Evolutionary conservation across 2,888 invertebrate species (phyloP), one percentile per base, ranked within the genome.

Genomic region (Anoplius nigerrimus): DNA sequence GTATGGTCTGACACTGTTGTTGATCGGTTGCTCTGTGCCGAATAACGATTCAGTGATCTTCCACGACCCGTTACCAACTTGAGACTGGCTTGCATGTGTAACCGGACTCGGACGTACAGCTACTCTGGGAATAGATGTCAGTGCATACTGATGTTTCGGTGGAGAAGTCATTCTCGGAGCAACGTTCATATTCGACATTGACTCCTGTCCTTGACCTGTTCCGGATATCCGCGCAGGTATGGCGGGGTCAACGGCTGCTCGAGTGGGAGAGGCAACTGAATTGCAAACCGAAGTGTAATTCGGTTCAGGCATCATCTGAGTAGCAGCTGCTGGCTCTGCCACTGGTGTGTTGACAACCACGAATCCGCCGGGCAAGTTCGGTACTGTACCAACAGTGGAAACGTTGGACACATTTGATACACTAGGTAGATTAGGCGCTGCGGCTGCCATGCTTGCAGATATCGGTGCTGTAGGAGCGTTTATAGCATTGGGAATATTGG

Each of bases 401-500:
- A 58, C 46, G 22, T 46, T 58, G n/a, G 58, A 16, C 11, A 6
- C 63, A 22, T 45, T 80, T 4, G 84, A 78, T 48, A 84, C 77
- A 16, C 62, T 72, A 13, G 74, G 24, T 16, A 72, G 18, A 34
- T 18, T 64, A 2, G 74, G 42, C 11, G 74, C 72, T 2, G 58
- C 72, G 15, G 83, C 78, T 16, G 48, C n/a, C 18, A 48, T 48
- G 93, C 91, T 18, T 59, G 79, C 6, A 57, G 84, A 76, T 22
- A 62, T 75, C 0, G 84, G 68, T 16, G 79, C 73, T 60, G 66
- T 78, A 51, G 79, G 76, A 45, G 83, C 75, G 67, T 83, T 84
- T 13, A 84, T 80, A 1, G 82, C 82, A 8, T 85, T 82, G 56
- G 84, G 80, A 27, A 83, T 77, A 11, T 92, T 91, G 0, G 93